Conservation (phyloP, 2,113 vertebrate genomes). For the Piaya cayana region DNA sequence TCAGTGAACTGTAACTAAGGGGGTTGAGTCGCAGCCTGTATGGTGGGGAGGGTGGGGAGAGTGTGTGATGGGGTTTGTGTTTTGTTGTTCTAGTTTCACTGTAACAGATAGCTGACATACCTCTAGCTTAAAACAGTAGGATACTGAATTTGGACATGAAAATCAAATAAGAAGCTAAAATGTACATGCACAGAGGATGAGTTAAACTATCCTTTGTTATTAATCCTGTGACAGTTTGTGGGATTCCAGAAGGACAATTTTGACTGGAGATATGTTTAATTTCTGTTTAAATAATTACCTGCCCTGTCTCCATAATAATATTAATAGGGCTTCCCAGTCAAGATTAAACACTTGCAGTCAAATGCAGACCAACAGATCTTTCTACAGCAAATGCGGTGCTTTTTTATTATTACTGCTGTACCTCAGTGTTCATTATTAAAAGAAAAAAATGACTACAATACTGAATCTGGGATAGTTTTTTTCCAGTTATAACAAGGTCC, state of each 20-base stretch:
- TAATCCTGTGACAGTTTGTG: not conserved
- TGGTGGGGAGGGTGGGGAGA: not conserved
- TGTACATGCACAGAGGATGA: not conserved
- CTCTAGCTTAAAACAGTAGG: not conserved
- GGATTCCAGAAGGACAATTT: slow-evolving; percentile 2
- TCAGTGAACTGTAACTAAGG: not conserved
- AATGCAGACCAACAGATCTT: slow-evolving; percentile 68
- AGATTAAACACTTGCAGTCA: slow-evolving; percentile 73
- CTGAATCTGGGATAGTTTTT: slow-evolving; percentile 64
- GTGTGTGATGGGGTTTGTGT: not conserved
- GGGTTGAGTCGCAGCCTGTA: not conserved
- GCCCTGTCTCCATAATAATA: not conserved
- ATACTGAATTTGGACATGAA: not conserved
- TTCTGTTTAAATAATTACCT: slow-evolving; percentile 15
- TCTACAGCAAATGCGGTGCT: slow-evolving; percentile 74
- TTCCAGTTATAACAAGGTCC: slow-evolving; percentile 61
- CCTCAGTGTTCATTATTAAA: slow-evolving; percentile 69
- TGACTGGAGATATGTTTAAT: slow-evolving; percentile 47
- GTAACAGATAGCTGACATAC: slow-evolving; percentile 14
- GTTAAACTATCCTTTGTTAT: not conserved
- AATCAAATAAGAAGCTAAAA: not conserved
- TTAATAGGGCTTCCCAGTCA: slow-evolving; percentile 72
- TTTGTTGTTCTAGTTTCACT: slow-evolving; percentile 25
- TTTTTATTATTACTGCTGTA: slow-evolving; percentile 69
- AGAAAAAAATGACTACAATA: slow-evolving; percentile 63